Base-by-base conservation (phyloP, 2,797 vertebrate species). In the Taeniopygia guttata region DNA sequence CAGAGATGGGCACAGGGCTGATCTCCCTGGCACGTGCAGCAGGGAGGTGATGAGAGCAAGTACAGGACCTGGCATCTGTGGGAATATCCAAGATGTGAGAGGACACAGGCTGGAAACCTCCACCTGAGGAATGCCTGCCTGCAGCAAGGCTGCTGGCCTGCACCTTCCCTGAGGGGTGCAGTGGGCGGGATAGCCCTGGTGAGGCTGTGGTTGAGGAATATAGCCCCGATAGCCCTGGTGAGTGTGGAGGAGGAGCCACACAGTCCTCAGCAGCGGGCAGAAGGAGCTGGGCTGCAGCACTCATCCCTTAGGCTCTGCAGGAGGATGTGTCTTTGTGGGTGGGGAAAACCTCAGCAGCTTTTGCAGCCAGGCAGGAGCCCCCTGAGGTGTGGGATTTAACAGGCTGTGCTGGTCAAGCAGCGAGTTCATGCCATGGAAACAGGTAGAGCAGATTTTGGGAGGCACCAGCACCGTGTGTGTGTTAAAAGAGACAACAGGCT, bases 391-490 rank as follows among this genome's bases (percentile, higher is more conserved):
- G 64, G 70, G 23, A 23, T 10, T 76, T 32, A 69, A 51, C 11
- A 56, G 40, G 81, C 77, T n/a, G 51, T 2, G 29, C 49, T 38
- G 49, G 26, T 59, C 84, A 67, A 16, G 70, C 64, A 11, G 0
- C 2, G 77, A 84, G 51, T 3, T 64, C 13, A 14, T 32, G 64
- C 26, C 51, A 4, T 1, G 6, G 48, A 40, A 63, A 68, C 20
- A 13, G 64, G 46, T 1, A 51, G 43, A 40, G 52, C 29, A 38
- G 38, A 29, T 42, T 86, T 30, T 10, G 66, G 69, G 72, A 72
- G 62, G 60, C 72, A 29, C 25, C 0, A 1, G 52, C 6, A 86
- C 40, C 82, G 13, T 0, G 43, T 3, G 40, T 3, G 22, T 11
- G 26, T 0, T 6, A 49, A 49, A 43, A 42, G 45, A 83, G 49